Percentiles rank a stretch among this genome's conserved stretches.
These are phyloP conservation scores for Sebastiscus tertius DNA, from an alignment of 2,797 vertebrate genomes.

Conservation along the genomic window DNA sequence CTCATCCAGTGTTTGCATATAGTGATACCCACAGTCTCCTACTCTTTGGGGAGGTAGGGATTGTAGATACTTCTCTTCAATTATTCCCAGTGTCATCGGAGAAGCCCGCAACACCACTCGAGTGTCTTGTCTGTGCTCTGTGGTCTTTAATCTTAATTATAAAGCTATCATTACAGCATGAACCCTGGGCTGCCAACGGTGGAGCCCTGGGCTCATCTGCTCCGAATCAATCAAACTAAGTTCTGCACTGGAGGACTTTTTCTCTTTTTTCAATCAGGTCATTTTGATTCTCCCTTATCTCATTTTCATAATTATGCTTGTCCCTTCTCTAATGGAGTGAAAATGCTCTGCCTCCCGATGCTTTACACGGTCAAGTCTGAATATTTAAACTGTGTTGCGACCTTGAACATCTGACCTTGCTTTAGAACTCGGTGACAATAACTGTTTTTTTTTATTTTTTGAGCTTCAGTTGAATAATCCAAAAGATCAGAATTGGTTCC, in stretches of 20 bases:
- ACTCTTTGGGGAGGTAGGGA: slow-evolving; percentile 61
- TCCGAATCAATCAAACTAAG: slow-evolving; percentile 84
- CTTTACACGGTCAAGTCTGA: slow-evolving; percentile 58
- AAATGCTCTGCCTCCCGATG: slow-evolving; percentile 62
- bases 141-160: slow-evolving; percentile 90
- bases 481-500: slow-evolving; percentile 34
- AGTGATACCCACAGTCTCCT: slow-evolving; percentile 47
- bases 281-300: slow-evolving; percentile 80
- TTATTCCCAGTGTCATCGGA: slow-evolving; percentile 80
- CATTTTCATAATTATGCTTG: slow-evolving; percentile 81
- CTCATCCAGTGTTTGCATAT: slow-evolving; percentile 58
- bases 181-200: slow-evolving; percentile 82
- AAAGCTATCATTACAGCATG: slow-evolving; percentile 86
- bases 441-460: slow-evolving; percentile 19
- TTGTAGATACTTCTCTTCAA: slow-evolving; percentile 78
- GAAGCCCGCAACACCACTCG: slow-evolving; percentile 77
- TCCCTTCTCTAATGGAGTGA: slow-evolving; percentile 76
- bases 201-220: slow-evolving; percentile 80
- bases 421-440: slow-evolving; percentile 39
- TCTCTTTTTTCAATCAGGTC: slow-evolving; percentile 72
- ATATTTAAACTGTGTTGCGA: slow-evolving; percentile 55
- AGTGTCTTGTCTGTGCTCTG: slow-evolving; percentile 79
- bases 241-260: slow-evolving; percentile 77
- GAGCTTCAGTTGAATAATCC: slow-evolving; percentile 19
- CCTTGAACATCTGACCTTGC: slow-evolving; percentile 64